Percentiles rank a stretch among this genome's conserved stretches.
phyloP scores from a whole-genome alignment of 2,113 vertebrate genomes.

The Opisthocomus hoazin region DNA sequence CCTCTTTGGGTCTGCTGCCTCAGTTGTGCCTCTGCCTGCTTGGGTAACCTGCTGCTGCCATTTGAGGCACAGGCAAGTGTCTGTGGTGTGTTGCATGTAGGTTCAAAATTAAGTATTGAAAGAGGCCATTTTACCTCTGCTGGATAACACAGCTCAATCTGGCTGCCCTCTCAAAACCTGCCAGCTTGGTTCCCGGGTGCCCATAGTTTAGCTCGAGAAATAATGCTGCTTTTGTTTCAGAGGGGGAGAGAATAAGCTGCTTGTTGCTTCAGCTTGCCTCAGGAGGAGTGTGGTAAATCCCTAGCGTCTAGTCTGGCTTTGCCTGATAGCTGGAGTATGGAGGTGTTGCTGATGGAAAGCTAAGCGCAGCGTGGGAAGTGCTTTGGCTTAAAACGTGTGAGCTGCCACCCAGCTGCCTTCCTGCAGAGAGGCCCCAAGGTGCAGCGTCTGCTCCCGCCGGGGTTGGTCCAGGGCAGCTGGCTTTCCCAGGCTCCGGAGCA shows the following conservation, averaged over 20 bases:
- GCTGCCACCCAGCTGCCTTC: not conserved
- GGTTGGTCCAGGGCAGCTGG: not conserved
- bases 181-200: not conserved
- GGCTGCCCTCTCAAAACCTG: not conserved
- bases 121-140: not conserved
- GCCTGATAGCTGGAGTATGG: not conserved
- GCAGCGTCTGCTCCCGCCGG: not conserved
- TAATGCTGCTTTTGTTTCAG: not conserved
- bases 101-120: not conserved
- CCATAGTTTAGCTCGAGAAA: not conserved
- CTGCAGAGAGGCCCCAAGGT: not conserved
- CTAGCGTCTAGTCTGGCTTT: not conserved
- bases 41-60: rapidly evolving
- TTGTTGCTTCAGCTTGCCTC: not conserved
- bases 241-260: not conserved
- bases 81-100: rapidly evolving
- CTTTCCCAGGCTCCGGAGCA: not conserved
- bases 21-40: not conserved
- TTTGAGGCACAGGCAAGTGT: not conserved
- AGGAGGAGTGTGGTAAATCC: not conserved
- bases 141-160: not conserved
- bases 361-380: not conserved
- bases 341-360: not conserved
- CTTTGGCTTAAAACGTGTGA: not conserved
- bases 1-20: not conserved